Percentiles rank a stretch among this genome's conserved stretches.
Evolutionary conservation across 2,888 invertebrate genomes (phyloP).

Genomic region (Aphidoletes aphidimyza): DNA sequence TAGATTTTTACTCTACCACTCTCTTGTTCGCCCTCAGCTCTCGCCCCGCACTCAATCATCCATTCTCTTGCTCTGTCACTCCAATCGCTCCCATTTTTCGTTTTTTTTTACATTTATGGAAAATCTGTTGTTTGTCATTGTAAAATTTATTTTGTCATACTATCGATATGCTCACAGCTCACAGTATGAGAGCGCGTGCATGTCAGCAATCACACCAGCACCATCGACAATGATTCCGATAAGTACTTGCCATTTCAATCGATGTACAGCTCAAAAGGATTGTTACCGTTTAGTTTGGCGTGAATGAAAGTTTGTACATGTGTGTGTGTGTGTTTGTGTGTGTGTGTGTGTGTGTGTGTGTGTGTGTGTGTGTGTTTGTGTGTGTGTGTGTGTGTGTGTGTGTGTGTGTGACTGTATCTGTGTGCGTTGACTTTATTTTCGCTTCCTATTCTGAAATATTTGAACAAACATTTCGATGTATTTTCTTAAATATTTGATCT

Average conservation of each 20-base stretch:
- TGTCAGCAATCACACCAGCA: constrained; percentile 40
- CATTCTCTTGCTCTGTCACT: not conserved
- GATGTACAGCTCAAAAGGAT: not conserved
- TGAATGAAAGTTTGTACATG: no score
- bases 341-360: no score
- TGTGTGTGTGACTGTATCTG: no score
- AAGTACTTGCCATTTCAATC: constrained; percentile 24
- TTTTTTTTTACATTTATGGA: not conserved
- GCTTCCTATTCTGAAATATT: no score
- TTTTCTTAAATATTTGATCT: not conserved
- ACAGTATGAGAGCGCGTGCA: not conserved
- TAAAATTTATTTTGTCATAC: constrained; percentile 31
- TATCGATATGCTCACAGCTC: not conserved
- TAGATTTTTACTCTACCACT: not conserved
- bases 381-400: no score
- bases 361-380: no score
- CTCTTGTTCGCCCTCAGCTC: not conserved
- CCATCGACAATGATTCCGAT: constrained; percentile 38
- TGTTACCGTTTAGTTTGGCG: not conserved
- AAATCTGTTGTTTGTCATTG: constrained; percentile 51
- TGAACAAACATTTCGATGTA: not conserved
- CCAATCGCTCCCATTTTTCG: not conserved
- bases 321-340: no score
- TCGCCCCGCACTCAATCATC: no score
- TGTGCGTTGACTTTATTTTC: no score